Conservation (phyloP, 1,140 invertebrate genomes). For the Augochlora pura region DNA sequence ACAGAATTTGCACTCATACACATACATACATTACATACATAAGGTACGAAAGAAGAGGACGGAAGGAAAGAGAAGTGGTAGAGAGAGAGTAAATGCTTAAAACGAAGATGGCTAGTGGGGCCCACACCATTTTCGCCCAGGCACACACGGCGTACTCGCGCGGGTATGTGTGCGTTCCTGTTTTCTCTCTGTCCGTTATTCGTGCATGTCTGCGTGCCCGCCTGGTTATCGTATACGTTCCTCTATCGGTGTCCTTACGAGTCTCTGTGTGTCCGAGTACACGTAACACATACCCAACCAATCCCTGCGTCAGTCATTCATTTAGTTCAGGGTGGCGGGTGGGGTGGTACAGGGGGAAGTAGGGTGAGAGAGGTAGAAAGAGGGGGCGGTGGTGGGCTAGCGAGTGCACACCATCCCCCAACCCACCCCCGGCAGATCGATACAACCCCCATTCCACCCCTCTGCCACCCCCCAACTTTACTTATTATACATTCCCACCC, state of each 20-base stretch:
- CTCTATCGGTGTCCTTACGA: conserved; percentile 34
- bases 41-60: conserved; percentile 24
- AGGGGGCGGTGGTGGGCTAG: conserved; percentile 72
- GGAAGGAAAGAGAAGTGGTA: conserved; percentile 36
- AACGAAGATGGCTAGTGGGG: conserved; percentile 76
- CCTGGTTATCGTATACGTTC: conserved; percentile 22
- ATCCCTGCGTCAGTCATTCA: conserved; percentile 79
- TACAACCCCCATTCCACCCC: conserved; percentile 77
- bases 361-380: conserved; percentile 57
- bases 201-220: conserved; percentile 20
- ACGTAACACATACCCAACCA: conserved; percentile 68
- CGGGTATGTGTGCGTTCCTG: conserved; percentile 39
- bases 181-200: conserved; percentile 40
- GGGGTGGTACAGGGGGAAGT: conserved; percentile 50
- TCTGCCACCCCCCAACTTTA: conserved; percentile 70
- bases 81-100: conserved; percentile 69
- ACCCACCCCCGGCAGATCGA: conserved; percentile 70
- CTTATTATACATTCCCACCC: conserved; percentile 73
- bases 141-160: conserved; percentile 46
- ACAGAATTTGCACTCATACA: too few species aligned
- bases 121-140: conserved; percentile 69
- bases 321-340: conserved; percentile 70
- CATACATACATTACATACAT: conserved; percentile 10
- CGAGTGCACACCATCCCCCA: conserved; percentile 54
- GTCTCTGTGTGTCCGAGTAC: conserved; percentile 39